Evolutionary conservation across 2,797 vertebrate genomes (phyloP), one percentile per base, ranked within the genome.

Genomic region (Borostomias antarcticus): DNA sequence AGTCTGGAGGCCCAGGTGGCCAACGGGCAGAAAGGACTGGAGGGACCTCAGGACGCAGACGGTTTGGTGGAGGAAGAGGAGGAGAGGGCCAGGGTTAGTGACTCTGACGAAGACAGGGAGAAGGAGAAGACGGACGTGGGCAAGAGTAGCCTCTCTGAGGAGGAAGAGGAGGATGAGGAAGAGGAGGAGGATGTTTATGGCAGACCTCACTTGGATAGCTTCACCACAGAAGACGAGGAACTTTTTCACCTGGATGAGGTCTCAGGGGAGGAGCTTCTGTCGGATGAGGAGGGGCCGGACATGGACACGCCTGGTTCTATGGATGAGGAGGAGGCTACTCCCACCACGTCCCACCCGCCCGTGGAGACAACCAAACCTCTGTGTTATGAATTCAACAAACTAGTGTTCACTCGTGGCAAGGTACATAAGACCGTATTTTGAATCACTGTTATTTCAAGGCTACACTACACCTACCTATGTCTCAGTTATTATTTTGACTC

Each of bases 341-440:
- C n/a, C n/a, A n/a, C n/a, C n/a, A n/a, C n/a, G n/a, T n/a, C n/a
- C n/a, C n/a, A n/a, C n/a, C n/a, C n/a, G n/a, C n/a, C n/a, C n/a
- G n/a, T n/a, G n/a, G n/a, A n/a, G 73, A 77, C 64, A 84, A 62
- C 53, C 69, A 68, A 63, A 68, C 2, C 29, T 69, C 68, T 84
- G 52, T 77, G 86, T 35, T 98, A 97, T 83, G 89, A 92, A 47
- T 98, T 98, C 85, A 94, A 80, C 83, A 96, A 86, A 76, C 70
- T 89, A 64, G 86, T 83, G 60, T 98, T 98, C 85, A 96, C 95
- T 50, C 93, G 91, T 85, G 96, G 96, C 85, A 98, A 95, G 93
- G 96, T 98, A 85, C 28, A 65, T 59, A 5, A 7, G 15, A 0
- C 29, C 3, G 19, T 17, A 50, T 47, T 45, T 45, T n/a, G 13